These are phyloP conservation scores for Apotomis capreana DNA, from an alignment of 2,888 invertebrate species.

Conservation along the genomic window DNA sequence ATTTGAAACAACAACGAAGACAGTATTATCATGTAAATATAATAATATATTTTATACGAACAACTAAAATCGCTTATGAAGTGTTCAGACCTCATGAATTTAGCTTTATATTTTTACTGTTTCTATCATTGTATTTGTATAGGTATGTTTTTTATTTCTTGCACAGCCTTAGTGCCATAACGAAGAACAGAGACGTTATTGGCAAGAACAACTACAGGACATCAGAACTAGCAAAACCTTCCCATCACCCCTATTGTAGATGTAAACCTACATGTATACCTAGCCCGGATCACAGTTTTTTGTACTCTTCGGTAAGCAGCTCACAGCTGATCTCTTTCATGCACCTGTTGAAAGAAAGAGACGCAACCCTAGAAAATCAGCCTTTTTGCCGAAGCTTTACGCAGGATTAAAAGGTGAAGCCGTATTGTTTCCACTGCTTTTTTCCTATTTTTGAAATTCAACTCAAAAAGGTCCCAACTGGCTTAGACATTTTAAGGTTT, in stretches of 20 bases:
- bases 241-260: no score
- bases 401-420: constrained; percentile 22
- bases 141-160: no score
- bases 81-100: no score
- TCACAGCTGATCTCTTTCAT: neutral
- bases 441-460: neutral
- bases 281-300: neutral
- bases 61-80: no score
- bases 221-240: no score
- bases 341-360: neutral
- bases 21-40: neutral
- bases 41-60: neutral
- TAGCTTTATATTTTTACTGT: no score
- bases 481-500: neutral
- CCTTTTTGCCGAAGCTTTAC: neutral
- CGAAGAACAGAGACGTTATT: no score
- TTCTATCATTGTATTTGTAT: no score
- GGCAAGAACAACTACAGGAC: no score
- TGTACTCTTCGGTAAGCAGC: neutral
- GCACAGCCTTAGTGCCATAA: no score
- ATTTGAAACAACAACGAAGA: neutral
- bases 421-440: constrained; percentile 16
- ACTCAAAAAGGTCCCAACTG: neutral
- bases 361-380: neutral
- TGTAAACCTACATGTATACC: neutral